Evolutionary conservation across 30 jellyfish, hydroid and myxozoan species (phyloP).

Genomic region (Turritopsis dohrnii): DNA sequence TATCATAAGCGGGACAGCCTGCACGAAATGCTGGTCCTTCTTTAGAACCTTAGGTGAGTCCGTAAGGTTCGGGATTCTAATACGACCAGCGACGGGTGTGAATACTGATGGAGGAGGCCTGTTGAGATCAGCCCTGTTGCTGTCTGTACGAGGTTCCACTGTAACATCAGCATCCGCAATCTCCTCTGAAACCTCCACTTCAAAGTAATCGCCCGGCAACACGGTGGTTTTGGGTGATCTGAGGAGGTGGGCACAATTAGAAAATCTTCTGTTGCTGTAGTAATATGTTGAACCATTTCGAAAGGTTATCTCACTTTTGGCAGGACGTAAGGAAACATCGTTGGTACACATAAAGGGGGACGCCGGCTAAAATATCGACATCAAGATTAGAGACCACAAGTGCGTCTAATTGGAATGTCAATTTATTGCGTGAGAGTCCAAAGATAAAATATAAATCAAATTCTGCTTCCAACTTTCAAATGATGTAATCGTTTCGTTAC

Average conservation of each 20-base stretch:
- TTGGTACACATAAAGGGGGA: conserved; percentile 25
- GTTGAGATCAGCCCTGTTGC: background rate
- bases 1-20: conserved; percentile 3
- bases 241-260: background rate
- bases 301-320: conserved; percentile 3
- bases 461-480: no score
- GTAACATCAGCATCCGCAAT: background rate
- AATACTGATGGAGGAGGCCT: conserved; percentile 3
- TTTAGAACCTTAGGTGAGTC: background rate
- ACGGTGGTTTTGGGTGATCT: background rate
- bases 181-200: background rate
- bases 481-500: conserved; percentile 12
- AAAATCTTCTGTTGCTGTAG: no score
- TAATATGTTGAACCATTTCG: background rate
- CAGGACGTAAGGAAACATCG: conserved; percentile 38
- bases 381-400: conserved; percentile 28
- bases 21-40: conserved; percentile 11
- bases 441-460: background rate
- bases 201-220: conserved; percentile 15
- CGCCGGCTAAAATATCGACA: conserved; percentile 36
- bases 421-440: conserved; percentile 22
- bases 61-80: background rate
- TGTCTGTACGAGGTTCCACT: background rate
- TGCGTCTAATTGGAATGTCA: conserved; percentile 2
- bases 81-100: background rate